Conservation (phyloP, 1,140 invertebrate genomes). For the Drosophila subobscura region DNA sequence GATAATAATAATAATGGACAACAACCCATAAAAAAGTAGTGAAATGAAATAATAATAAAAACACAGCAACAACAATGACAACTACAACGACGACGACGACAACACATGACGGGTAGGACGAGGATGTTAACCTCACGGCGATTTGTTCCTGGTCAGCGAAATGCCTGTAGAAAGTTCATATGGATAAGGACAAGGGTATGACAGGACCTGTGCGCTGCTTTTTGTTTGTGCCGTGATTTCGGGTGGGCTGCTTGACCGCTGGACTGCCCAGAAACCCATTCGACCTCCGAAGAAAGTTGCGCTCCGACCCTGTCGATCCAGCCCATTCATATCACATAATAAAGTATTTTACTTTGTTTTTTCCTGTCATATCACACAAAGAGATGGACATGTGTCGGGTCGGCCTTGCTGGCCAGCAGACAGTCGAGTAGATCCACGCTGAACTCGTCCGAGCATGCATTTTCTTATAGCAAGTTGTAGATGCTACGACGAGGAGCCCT, state of each 20-base stretch:
- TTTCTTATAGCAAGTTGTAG: no score
- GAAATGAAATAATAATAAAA: constrained; percentile 44
- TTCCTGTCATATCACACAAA: constrained; percentile 19
- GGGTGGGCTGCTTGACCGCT: constrained; percentile 44
- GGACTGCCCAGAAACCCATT: no score
- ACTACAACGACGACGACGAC: no score
- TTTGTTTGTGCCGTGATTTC: constrained; percentile 26
- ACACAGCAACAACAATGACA: constrained; percentile 6
- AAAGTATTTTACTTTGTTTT: constrained; percentile 53
- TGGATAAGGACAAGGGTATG: constrained; percentile 32
- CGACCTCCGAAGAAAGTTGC: no score
- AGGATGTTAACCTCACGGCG: constrained; percentile 27
- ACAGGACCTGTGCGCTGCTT: constrained; percentile 23
- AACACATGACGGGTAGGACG: no score
- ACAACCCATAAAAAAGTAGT: constrained; percentile 25
- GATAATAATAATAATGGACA: constrained; percentile 47
- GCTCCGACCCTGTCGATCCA: constrained; percentile 2
- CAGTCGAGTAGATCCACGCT: background rate
- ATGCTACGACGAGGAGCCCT: no score
- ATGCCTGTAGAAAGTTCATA: constrained; percentile 5
- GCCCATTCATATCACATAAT: constrained; percentile 39
- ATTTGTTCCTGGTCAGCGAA: background rate
- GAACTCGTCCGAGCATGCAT: constrained; percentile 9
- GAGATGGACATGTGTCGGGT: constrained; percentile 1
- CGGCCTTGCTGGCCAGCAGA: background rate